Conservation (phyloP, 2,113 vertebrate species). For the Phrynosoma blainvillii region DNA sequence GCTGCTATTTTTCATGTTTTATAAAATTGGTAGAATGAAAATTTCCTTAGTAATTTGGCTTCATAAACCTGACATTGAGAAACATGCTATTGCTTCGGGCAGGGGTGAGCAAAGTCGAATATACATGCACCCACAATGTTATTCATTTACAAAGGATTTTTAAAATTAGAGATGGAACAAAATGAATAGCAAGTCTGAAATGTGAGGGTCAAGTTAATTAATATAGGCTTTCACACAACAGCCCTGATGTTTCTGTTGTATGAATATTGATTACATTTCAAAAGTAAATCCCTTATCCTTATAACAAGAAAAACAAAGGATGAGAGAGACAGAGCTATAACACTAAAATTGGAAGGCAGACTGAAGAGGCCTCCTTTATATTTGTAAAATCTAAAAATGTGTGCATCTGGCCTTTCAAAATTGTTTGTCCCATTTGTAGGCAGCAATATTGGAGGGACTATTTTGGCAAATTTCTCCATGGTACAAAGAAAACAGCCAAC, state of each 20-base stretch:
- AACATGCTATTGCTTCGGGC: no score
- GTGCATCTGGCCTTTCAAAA: background rate
- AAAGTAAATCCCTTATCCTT: background rate
- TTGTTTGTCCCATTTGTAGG: background rate
- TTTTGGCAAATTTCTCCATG: background rate
- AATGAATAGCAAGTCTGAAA: background rate
- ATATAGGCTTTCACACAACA: background rate
- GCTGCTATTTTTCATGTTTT: background rate
- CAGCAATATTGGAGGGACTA: background rate
- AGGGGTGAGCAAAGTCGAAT: background rate
- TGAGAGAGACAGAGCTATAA: background rate
- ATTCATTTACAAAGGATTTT: background rate
- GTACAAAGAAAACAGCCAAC: background rate
- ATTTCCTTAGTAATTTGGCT: no score
- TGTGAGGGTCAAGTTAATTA: background rate
- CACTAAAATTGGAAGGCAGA: background rate
- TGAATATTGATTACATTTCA: conserved; percentile 10
- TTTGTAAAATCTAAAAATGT: background rate
- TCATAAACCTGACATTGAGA: no score
- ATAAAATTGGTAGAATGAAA: background rate
- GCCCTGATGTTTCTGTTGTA: background rate
- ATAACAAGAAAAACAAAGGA: background rate
- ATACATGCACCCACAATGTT: background rate
- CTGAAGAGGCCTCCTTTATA: background rate
- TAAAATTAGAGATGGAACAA: background rate